A percentile compares a stretch with the other conserved stretches of the same genome.
phyloP scores from a whole-genome alignment of 2,113 vertebrate genomes.

The Ochotona princeps region DNA sequence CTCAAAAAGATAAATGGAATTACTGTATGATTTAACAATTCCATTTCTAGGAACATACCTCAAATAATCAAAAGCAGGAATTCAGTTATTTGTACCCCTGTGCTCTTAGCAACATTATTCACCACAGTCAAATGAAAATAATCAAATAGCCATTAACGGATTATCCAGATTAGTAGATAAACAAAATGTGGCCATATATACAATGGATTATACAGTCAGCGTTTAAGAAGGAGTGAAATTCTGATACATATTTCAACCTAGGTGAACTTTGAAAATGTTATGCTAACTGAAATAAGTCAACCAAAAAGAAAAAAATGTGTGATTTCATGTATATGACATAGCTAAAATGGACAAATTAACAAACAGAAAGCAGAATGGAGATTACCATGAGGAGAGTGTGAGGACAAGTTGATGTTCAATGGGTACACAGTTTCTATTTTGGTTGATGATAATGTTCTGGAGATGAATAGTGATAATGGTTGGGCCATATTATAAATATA shows the following conservation, averaged over 20 bases:
- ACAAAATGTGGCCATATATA: not conserved
- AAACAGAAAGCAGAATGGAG: not conserved
- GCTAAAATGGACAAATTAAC: not conserved
- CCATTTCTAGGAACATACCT: not conserved
- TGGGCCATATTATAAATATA: not conserved
- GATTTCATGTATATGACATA: not conserved
- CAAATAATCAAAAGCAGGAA: not conserved
- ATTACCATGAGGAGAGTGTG: not conserved
- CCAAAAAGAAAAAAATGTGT: not conserved
- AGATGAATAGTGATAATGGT: not conserved
- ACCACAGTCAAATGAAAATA: not conserved
- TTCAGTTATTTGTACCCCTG: not conserved
- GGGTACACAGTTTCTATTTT: not conserved
- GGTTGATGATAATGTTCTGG: not conserved
- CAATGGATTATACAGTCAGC: not conserved
- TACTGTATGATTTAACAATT: not conserved
- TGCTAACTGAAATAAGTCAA: not conserved
- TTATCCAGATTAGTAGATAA: not conserved
- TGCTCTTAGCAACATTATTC: conserved; percentile 15
- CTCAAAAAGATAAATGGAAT: not conserved
- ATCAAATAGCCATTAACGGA: not conserved
- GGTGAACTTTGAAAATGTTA: not conserved
- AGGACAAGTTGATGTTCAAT: not conserved
- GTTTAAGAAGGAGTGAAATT: conserved; percentile 26
- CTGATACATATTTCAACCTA: not conserved